A percentile compares a stretch with the other conserved stretches of the same genome.
phyloP scores from a whole-genome alignment of 2,888 invertebrate genomes.

The Nemotelus pantherinus region DNA sequence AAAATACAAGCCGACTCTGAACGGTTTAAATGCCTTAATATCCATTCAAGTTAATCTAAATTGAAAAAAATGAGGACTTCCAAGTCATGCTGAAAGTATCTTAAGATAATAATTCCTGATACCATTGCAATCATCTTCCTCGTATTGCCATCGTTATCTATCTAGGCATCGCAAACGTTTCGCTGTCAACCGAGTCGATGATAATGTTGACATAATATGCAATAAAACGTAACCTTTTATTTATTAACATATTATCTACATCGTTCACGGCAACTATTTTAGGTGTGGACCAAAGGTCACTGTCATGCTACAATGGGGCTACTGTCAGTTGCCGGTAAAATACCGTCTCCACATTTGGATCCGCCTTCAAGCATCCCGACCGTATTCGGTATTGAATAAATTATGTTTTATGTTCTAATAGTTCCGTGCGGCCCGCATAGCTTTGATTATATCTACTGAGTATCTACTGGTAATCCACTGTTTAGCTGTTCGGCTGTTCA shows the following conservation, averaged over 20 bases:
- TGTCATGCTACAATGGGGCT: conserved; percentile 22
- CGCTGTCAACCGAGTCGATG: neutral
- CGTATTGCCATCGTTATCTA: neutral
- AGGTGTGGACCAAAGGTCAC: conserved; percentile 36
- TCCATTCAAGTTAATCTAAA: too few species aligned
- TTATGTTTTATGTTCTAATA: conserved; percentile 43
- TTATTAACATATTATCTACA: conserved; percentile 23
- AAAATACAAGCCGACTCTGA: too few species aligned
- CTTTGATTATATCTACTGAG: conserved; percentile 26
- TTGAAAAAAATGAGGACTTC: too few species aligned
- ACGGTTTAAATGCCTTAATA: too few species aligned
- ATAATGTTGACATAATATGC: conserved; percentile 1
- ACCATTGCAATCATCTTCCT: neutral
- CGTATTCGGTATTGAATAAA: conserved; percentile 42
- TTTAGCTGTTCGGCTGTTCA: neutral
- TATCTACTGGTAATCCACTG: too few species aligned
- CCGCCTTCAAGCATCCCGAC: conserved; percentile 25
- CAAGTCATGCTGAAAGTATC: too few species aligned
- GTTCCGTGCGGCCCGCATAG: conserved; percentile 39
- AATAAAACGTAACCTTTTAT: conserved; percentile 15
- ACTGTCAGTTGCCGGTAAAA: neutral
- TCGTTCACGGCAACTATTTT: conserved; percentile 5
- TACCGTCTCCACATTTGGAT: conserved; percentile 24
- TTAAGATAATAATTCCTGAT: too few species aligned
- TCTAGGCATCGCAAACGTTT: neutral